phyloP scores from a whole-genome alignment of 2,797 vertebrate genomes.

The Spinus pinus region DNA sequence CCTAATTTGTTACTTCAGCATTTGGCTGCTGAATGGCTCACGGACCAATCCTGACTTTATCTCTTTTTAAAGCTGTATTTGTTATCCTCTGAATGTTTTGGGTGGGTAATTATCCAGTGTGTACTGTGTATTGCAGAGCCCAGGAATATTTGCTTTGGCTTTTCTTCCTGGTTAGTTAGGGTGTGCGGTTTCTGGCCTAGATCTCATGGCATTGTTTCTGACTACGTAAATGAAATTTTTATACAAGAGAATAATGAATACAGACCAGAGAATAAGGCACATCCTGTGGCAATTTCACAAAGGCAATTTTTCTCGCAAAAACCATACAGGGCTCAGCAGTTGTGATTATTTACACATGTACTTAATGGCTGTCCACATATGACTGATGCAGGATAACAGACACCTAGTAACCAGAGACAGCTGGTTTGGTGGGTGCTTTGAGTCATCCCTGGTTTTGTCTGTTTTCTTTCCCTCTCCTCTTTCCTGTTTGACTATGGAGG shows the following conservation, averaged over 20 bases:
- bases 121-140: slow-evolving; percentile 4
- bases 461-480: not conserved
- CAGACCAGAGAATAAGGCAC: slow-evolving; percentile 48
- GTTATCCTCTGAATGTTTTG: not conserved
- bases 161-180: slow-evolving; percentile 36
- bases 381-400: not conserved
- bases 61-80: not conserved
- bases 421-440: not conserved
- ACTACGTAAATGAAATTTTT: slow-evolving; percentile 40
- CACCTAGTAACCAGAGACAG: not conserved
- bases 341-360: slow-evolving; percentile 36
- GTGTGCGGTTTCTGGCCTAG: slow-evolving; percentile 20
- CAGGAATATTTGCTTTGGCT: slow-evolving; percentile 56
- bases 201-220: slow-evolving; percentile 52
- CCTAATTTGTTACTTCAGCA: not conserved
- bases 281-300: slow-evolving; percentile 49
- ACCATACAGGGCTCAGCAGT: not conserved
- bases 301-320: slow-evolving; percentile 28
- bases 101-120: not conserved
- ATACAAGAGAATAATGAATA: slow-evolving; percentile 39
- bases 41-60: not conserved
- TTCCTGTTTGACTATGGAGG: not conserved
- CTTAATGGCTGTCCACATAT: not conserved
- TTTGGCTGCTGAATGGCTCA: not conserved
- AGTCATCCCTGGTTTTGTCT: not conserved